Base-by-base conservation (phyloP, 1,140 invertebrate species). In the Drosophila bocqueti region DNA sequence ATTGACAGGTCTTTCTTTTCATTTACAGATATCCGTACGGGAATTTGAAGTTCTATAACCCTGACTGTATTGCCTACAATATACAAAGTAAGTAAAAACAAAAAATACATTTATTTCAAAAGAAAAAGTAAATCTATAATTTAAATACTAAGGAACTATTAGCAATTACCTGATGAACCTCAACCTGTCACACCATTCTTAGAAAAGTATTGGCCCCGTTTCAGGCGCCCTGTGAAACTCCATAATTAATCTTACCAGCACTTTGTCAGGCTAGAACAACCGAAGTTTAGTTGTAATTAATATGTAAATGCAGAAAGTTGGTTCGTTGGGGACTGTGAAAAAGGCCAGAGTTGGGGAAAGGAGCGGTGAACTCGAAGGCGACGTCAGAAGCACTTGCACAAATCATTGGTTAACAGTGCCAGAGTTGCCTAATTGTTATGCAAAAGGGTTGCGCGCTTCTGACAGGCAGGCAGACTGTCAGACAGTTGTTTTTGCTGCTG, bases 251-350 rank as follows among this genome's bases (percentile, higher is more conserved):
- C 54, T 55, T 55, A 55, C 54, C 54, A 55, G 54, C 54, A 55
- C 54, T 55, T 55, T 55, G 16, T 34, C 54, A 24, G 36, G 54
- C 18, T 55, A 55, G 54, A 55, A 38, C 62, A 45, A 31, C 16
- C n/a, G 45, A 63, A 66, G 63, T 72, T 85, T 82, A 75, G 65
- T 76, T 86, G 75, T 85, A 86, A 86, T 86, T 85, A 85, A 79
- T 86, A 85, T 85, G 83, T 80, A 82, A 85, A 85, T 86, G 79
- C 43, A 68, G 52, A 47, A 75, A 79, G 65, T 63, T 42, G 24
- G 15, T n/a, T 38, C 55, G 34, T 13, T 3, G 13, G 34, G 55
- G 61, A 42, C 21, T 55, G 34, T 24, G 31, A 62, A 45, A 57
- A 40, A 45, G n/a, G 21, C 49, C 40, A 42, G 50, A 38, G 40